Evolutionary conservation across 2,113 vertebrate genomes (phyloP).

Genomic region (Gobiocypris rarus): DNA sequence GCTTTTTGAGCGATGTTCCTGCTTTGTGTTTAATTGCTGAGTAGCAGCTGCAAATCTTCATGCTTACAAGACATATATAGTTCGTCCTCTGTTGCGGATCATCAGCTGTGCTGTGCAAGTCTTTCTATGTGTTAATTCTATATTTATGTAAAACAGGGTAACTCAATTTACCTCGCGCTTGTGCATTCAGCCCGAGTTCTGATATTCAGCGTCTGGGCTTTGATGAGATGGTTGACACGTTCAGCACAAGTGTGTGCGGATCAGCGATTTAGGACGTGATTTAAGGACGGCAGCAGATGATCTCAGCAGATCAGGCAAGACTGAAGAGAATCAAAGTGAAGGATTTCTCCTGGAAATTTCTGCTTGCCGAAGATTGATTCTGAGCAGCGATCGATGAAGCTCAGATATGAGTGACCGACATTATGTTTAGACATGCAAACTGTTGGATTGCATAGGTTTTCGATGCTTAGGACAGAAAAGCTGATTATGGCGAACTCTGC

Average conservation of each 20-base stretch:
- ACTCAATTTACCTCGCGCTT: conserved; percentile 33
- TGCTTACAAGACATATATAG: conserved; percentile 28
- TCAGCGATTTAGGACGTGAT: background rate
- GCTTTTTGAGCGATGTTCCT: background rate
- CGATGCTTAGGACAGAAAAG: conserved; percentile 5
- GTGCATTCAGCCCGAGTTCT: conserved; percentile 23
- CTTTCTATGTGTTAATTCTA: conserved; percentile 36
- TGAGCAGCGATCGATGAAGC: conserved; percentile 16
- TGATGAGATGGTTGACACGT: conserved; percentile 37
- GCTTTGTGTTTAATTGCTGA: background rate
- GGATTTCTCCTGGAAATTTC: background rate
- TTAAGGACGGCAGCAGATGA: conserved; percentile 25
- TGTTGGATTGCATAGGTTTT: background rate
- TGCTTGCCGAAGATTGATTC: conserved; percentile 16
- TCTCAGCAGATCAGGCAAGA: background rate
- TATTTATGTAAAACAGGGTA: conserved; percentile 38
- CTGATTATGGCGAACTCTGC: background rate
- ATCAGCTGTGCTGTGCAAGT: conserved; percentile 22
- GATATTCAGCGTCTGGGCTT: conserved; percentile 38
- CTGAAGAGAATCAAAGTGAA: background rate
- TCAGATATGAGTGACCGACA: conserved; percentile 23
- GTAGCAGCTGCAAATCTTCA: conserved; percentile 31
- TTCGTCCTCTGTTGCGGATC: conserved; percentile 23
- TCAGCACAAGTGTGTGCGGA: background rate
- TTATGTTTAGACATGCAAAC: background rate